These are phyloP conservation scores for Cathartes aura DNA, from an alignment of 2,113 vertebrate species.

Conservation along the genomic window DNA sequence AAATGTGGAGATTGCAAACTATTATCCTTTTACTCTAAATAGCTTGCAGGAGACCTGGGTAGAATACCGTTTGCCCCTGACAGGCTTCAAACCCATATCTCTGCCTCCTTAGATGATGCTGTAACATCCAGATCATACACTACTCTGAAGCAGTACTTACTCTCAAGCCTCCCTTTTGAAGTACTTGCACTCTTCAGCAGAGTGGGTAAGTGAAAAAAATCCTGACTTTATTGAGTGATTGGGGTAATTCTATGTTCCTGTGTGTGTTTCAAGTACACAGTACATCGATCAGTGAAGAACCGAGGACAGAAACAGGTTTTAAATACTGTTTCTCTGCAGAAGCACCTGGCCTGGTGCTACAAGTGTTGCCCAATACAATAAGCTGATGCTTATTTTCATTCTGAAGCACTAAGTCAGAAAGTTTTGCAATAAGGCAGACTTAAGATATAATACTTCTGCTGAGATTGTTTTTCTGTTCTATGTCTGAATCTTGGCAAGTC, in stretches of 20 bases:
- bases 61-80: not conserved
- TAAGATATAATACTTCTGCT: not conserved
- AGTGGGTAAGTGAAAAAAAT: not conserved
- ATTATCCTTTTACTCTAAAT: not conserved
- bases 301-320: not conserved
- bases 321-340: not conserved
- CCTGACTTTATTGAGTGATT: not conserved
- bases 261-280: not conserved
- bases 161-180: not conserved
- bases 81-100: not conserved
- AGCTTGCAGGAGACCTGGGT: not conserved
- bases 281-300: not conserved
- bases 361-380: not conserved
- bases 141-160: not conserved
- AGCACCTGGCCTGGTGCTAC: not conserved
- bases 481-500: not conserved
- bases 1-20: not conserved
- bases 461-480: not conserved
- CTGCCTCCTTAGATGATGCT: not conserved
- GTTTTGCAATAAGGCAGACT: not conserved
- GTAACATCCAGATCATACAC: not conserved
- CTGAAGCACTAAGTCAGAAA: not conserved
- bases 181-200: not conserved
- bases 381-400: not conserved
- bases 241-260: not conserved